Evolutionary conservation across 2,113 vertebrate genomes (phyloP).

Genomic region (Paramisgurnus dabryanus): DNA sequence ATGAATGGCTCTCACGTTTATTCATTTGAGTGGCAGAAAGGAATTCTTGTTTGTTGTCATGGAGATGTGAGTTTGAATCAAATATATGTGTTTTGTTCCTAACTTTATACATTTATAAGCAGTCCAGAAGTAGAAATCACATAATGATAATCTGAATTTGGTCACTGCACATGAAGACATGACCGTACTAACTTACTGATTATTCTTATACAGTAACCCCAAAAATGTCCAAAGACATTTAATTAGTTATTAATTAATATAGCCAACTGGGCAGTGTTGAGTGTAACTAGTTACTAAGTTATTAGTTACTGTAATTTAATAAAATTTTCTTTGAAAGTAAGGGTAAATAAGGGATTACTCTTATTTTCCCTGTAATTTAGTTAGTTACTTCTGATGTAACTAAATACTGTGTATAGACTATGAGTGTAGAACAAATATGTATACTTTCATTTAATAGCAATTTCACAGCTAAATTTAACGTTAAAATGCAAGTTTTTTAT

Average conservation of each 20-base stretch:
- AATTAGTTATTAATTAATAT: neutral
- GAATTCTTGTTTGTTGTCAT: slow-evolving; percentile 44
- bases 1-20: slow-evolving; percentile 14
- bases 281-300: too few relatives aligned
- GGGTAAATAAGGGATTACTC: too few relatives aligned
- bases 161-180: neutral
- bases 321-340: too few relatives aligned
- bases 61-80: slow-evolving; percentile 44
- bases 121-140: neutral
- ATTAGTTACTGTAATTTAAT: too few relatives aligned
- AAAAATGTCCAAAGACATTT: slow-evolving; percentile 3
- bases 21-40: slow-evolving; percentile 1
- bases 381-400: too few relatives aligned
- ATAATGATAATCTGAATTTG: neutral
- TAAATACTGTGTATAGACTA: too few relatives aligned
- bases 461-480: too few relatives aligned
- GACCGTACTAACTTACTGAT: neutral
- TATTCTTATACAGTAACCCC: neutral
- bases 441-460: too few relatives aligned
- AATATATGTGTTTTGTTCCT: slow-evolving; percentile 12
- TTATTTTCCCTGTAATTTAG: too few relatives aligned
- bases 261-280: too few relatives aligned
- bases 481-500: too few relatives aligned
- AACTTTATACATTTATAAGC: neutral
- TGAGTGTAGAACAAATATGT: too few relatives aligned